These are phyloP conservation scores for Labroides dimidiatus DNA, from an alignment of 2,797 vertebrate species.

Conservation along the genomic window DNA sequence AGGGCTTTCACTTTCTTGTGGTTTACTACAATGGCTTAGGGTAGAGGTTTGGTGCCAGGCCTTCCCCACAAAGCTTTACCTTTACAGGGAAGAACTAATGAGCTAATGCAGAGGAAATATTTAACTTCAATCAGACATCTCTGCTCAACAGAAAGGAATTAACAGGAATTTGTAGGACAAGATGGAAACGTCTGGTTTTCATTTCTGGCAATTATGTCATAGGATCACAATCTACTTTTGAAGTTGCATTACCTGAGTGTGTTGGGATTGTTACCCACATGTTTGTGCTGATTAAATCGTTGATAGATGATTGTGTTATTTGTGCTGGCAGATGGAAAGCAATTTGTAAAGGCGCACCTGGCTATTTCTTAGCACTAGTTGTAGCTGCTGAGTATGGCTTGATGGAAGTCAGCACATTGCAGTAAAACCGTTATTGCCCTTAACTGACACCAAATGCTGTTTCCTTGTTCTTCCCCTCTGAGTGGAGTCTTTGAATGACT, in stretches of 20 bases:
- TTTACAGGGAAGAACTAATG: slow-evolving; percentile 57
- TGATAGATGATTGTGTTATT: slow-evolving; percentile 53
- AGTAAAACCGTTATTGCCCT: slow-evolving; percentile 21
- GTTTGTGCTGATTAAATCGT: slow-evolving; percentile 58
- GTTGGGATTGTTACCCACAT: slow-evolving; percentile 53
- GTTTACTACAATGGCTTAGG: slow-evolving; percentile 49
- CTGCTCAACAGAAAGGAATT: slow-evolving; percentile 55
- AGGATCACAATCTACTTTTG: slow-evolving; percentile 55
- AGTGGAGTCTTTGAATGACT: slow-evolving; percentile 9
- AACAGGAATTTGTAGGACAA: slow-evolving; percentile 62
- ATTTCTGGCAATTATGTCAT: slow-evolving; percentile 67
- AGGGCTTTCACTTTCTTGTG: slow-evolving; percentile 31
- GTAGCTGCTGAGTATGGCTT: slow-evolving; percentile 77
- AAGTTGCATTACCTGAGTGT: slow-evolving; percentile 59
- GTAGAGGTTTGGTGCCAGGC: slow-evolving; percentile 43
- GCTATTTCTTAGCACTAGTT: slow-evolving; percentile 76
- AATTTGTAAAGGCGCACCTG: slow-evolving; percentile 85
- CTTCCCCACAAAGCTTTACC: slow-evolving; percentile 34
- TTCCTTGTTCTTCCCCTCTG: slow-evolving; percentile 1
- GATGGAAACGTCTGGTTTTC: slow-evolving; percentile 68
- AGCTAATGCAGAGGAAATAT: slow-evolving; percentile 62
- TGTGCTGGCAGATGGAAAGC: slow-evolving; percentile 76
- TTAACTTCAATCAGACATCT: slow-evolving; percentile 51
- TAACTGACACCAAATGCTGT: slow-evolving; percentile 20
- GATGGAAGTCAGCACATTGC: slow-evolving; percentile 27